These are phyloP conservation scores for Andrena praecox DNA, from an alignment of 2,888 invertebrate genomes.

Conservation along the genomic window DNA sequence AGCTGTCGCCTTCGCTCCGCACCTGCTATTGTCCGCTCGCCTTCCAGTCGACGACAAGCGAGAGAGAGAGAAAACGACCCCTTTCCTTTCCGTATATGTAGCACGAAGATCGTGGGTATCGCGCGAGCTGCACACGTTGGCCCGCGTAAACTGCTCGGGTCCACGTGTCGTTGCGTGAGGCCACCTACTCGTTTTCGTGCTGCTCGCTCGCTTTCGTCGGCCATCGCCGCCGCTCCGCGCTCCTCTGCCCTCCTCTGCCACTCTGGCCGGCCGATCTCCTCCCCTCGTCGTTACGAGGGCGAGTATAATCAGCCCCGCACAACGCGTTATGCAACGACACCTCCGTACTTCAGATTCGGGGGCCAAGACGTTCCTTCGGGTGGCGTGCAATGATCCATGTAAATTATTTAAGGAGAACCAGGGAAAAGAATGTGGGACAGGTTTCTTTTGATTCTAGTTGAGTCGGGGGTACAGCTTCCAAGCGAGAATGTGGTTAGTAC, in stretches of 20 bases:
- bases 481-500: not conserved
- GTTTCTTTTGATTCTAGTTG: too few relatives aligned
- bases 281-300: not conserved
- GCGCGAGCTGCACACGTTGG: slow-evolving; percentile 35
- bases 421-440: too few relatives aligned
- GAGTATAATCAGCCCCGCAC: not conserved
- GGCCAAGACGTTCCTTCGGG: too few relatives aligned
- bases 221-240: not conserved
- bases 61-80: slow-evolving; percentile 68
- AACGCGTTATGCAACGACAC: not conserved
- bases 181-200: slow-evolving; percentile 61
- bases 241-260: not conserved
- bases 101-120: slow-evolving; percentile 53
- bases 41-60: slow-evolving; percentile 75
- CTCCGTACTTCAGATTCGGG: not conserved
- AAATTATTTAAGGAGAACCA: too few relatives aligned
- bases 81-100: slow-evolving; percentile 73
- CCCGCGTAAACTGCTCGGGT: slow-evolving; percentile 57
- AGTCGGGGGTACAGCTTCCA: too few relatives aligned
- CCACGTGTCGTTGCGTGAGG: slow-evolving; percentile 72
- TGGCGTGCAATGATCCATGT: too few relatives aligned
- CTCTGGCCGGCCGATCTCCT: not conserved
- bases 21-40: slow-evolving; percentile 83
- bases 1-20: slow-evolving; percentile 82
- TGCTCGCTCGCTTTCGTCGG: slow-evolving; percentile 39